Evolutionary conservation across 2,888 invertebrate genomes (phyloP), one percentile per base, ranked within the genome.

Genomic region (Ptilodon capucinus): DNA sequence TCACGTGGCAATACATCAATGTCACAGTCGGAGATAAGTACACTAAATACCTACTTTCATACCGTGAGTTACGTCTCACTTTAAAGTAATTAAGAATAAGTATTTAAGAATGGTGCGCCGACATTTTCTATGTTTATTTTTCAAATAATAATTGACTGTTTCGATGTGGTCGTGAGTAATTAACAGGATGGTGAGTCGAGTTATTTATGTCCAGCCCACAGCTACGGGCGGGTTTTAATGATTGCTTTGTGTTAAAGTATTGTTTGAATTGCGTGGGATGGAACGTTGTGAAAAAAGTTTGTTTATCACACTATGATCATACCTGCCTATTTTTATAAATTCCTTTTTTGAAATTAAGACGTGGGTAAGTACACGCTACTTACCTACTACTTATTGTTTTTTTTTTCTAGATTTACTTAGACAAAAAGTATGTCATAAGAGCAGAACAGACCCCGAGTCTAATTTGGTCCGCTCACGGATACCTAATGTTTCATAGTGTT

Each of bases 11-110:
- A 86, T 89, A 76, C 79, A 86, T 90, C 89, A 90, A 85, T 65
- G 87, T 89, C 86, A 57, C 54, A 62, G 63, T 67, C 64, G 56
- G 71, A 83, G 80, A 83, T 81, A 84, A 82, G 74, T 79, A 68
- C 66, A 77, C 85, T 83, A 84, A 86, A 86, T 80, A 79, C 75
- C 78, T 77, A 86, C 75, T 86, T 86, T 85, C 84, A 85, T 73
- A 81, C 73, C 65, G 80, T 79, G 82, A 83, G 79, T 86, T 81
- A 89, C 89, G 86, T 89, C 90, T 90, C 72, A 84, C 86, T 90
- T 87, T 85, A 71, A 82, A 78, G 82, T 85, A 87, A 88, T 88
- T 89, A 87, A 84, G 86, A 86, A 82, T 85, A 85, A 88, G 83
- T 85, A 84, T 77, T 84, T 74, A 71, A 71, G 74, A 69, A 64